A percentile compares a stretch with the other conserved stretches of the same genome.
phyloP scores from a whole-genome alignment of 2,113 vertebrate species.

The Cariama cristata region DNA sequence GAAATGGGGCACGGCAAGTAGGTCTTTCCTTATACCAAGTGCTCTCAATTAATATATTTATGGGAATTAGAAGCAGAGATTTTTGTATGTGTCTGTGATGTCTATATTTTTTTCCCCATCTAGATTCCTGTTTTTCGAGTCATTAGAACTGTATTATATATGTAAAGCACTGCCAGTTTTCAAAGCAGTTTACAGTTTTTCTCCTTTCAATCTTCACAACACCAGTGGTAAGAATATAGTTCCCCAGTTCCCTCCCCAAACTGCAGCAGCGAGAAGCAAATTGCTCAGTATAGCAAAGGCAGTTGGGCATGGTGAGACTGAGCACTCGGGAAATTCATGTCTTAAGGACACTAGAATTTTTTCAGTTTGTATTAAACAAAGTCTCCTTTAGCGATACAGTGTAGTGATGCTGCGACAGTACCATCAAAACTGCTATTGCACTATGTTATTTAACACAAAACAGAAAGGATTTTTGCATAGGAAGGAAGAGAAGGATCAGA shows the following conservation, averaged over 20 bases:
- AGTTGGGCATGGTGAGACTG: not conserved
- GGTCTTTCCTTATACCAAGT: not conserved
- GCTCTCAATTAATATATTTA: not conserved
- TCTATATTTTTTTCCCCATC: not conserved
- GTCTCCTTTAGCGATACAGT: accelerated
- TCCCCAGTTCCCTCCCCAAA: not conserved
- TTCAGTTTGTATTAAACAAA: not conserved
- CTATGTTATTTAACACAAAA: no score
- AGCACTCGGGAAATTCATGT: accelerated
- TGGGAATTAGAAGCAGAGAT: not conserved
- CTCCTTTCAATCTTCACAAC: not conserved
- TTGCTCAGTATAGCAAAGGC: not conserved
- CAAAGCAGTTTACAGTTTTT: not conserved
- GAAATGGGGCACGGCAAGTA: not conserved
- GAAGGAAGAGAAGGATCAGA: not conserved
- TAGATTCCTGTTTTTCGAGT: not conserved
- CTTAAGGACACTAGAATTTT: no score
- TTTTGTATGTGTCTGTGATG: not conserved
- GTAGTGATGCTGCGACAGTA: not conserved
- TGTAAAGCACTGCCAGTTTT: not conserved
- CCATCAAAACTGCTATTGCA: no score
- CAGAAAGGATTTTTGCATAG: not conserved
- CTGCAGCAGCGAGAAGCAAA: not conserved
- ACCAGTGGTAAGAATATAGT: not conserved
- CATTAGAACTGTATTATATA: not conserved